Conservation (phyloP, 1,140 invertebrate genomes). For the Rhopalosiphum maidis region DNA sequence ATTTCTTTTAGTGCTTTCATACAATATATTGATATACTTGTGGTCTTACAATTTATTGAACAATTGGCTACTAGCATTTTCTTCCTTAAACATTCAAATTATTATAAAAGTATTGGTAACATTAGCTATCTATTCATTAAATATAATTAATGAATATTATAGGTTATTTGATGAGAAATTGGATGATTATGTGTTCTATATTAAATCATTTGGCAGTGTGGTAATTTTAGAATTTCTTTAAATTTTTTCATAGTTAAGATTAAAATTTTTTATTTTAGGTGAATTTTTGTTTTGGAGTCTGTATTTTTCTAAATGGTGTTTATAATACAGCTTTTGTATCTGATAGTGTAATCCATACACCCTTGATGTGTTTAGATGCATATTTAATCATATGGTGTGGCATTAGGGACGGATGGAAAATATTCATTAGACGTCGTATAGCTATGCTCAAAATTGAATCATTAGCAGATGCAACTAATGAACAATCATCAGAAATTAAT, state of each 20-base stretch:
- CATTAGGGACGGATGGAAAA: conserved; percentile 76
- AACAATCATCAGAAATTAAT: conserved; percentile 77
- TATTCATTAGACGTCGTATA: conserved; percentile 88
- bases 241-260: neutral
- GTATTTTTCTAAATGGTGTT: conserved; percentile 92
- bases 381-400: conserved; percentile 93
- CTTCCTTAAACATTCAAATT: conserved; percentile 87
- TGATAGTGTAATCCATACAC: conserved; percentile 82
- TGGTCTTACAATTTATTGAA: conserved; percentile 84
- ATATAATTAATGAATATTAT: conserved; percentile 84
- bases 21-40: conserved; percentile 76
- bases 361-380: conserved; percentile 95
- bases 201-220: conserved; percentile 85
- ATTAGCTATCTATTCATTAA: conserved; percentile 85
- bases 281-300: conserved; percentile 94
- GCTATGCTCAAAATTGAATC: conserved; percentile 93
- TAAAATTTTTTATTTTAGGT: conserved; percentile 61
- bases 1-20: conserved; percentile 82
- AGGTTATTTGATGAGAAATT: conserved; percentile 90
- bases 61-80: conserved; percentile 90
- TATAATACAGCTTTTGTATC: conserved; percentile 91
- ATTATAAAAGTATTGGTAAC: conserved; percentile 78
- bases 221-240: conserved; percentile 63
- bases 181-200: conserved; percentile 94
- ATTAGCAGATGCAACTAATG: conserved; percentile 79